Evolutionary conservation across 23 tunicate species (phyloP).

Genomic region (Halocynthia roretzi): DNA sequence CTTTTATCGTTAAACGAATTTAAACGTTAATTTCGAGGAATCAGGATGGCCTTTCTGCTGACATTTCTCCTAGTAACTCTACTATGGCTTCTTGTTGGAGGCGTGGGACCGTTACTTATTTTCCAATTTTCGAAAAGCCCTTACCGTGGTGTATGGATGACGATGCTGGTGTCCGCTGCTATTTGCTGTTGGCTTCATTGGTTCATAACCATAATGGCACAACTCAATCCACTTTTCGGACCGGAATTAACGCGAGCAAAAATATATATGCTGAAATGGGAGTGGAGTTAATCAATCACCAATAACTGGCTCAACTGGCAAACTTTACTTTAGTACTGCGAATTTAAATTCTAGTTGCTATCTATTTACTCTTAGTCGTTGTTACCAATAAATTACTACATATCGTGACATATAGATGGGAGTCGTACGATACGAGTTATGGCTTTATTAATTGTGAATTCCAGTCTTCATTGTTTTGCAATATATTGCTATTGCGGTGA

Average conservation of each 20-base stretch:
- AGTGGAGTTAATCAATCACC: slow-evolving; percentile 37
- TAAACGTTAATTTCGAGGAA: neutral
- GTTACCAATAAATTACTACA: too few relatives aligned
- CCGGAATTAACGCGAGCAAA: slow-evolving; percentile 58
- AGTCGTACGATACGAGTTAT: too few relatives aligned
- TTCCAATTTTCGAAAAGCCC: slow-evolving; percentile 66
- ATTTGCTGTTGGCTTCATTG: slow-evolving; percentile 92
- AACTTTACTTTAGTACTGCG: too few relatives aligned
- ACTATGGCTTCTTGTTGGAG: slow-evolving; percentile 60
- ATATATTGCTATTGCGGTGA: too few relatives aligned
- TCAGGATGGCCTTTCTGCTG: neutral
- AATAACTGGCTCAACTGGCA: too few relatives aligned
- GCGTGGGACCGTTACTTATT: slow-evolving; percentile 48
- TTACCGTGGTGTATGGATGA: slow-evolving; percentile 66
- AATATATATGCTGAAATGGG: slow-evolving; percentile 65
- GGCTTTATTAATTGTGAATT: too few relatives aligned
- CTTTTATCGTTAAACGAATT: too few relatives aligned
- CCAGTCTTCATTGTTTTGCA: too few relatives aligned
- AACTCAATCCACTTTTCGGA: slow-evolving; percentile 89
- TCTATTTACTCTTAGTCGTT: too few relatives aligned
- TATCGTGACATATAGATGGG: too few relatives aligned
- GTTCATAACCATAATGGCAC: slow-evolving; percentile 80
- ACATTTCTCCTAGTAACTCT: slow-evolving; percentile 62
- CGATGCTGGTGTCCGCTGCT: slow-evolving; percentile 77
- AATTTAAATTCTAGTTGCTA: too few relatives aligned